These are phyloP conservation scores for Gallinago solitaria DNA, from an alignment of 2,797 vertebrate species.

Conservation along the genomic window DNA sequence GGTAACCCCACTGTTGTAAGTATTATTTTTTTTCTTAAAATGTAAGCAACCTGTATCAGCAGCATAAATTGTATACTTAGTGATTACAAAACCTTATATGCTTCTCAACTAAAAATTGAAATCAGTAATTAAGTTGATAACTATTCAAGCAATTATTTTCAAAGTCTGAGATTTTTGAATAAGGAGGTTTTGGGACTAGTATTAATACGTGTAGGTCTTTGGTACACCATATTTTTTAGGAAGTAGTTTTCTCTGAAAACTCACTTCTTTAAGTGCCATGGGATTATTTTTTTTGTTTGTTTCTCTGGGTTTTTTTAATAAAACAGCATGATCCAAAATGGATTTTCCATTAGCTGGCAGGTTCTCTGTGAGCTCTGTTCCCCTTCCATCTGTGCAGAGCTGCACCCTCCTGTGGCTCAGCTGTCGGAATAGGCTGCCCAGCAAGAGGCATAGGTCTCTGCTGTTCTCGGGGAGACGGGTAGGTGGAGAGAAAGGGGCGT, in stretches of 20 bases:
- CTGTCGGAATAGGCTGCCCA: not conserved
- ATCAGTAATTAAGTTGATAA: not conserved
- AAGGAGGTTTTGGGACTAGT: not conserved
- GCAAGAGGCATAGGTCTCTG: constrained; percentile 29
- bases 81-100: not conserved
- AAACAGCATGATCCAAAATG: not conserved
- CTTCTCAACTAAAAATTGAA: not conserved
- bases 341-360: not conserved
- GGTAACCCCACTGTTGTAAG: constrained; percentile 96
- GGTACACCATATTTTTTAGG: not conserved
- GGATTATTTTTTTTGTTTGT: not conserved
- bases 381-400: not conserved
- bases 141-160: not conserved
- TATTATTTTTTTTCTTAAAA: not conserved
- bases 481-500: constrained; percentile 42
- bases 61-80: not conserved
- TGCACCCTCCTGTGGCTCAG: constrained; percentile 36
- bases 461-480: constrained; percentile 13
- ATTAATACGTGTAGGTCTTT: not conserved
- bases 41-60: not conserved
- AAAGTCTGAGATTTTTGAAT: not conserved
- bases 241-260: not conserved
- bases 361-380: not conserved
- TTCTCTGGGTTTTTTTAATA: not conserved
- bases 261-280: not conserved